Evolutionary conservation across 2,797 vertebrate species (phyloP).

Genomic region (Schizopygopsis pylzovi): DNA sequence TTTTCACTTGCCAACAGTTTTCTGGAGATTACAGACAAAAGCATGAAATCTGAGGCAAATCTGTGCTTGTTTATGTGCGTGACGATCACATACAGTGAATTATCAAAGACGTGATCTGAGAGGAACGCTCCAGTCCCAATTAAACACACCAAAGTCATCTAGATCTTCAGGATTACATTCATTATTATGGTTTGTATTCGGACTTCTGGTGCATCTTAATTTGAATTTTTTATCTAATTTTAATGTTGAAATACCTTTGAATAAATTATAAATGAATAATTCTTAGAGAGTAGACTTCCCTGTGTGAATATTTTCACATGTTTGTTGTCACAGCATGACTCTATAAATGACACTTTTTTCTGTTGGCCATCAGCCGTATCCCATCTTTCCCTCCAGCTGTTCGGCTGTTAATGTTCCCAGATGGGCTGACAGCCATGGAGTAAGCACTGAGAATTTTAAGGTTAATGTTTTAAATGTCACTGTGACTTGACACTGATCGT

Average conservation of each 20-base stretch:
- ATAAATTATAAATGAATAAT: not conserved
- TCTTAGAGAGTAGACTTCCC: not conserved
- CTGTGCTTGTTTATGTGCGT: too few species aligned
- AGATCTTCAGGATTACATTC: not conserved
- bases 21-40: not conserved
- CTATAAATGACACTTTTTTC: not conserved
- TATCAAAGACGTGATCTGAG: too few species aligned
- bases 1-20: too few species aligned
- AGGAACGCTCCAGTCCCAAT: too few species aligned
- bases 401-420: slow-evolving; percentile 78
- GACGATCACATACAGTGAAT: too few species aligned
- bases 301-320: not conserved
- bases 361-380: slow-evolving; percentile 76
- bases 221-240: not conserved
- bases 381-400: slow-evolving; percentile 84
- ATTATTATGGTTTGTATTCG: not conserved
- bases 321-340: not conserved
- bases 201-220: not conserved
- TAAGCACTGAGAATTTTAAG: slow-evolving; percentile 81
- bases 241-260: not conserved
- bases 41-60: too few species aligned
- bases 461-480: not conserved
- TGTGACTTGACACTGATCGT: not conserved
- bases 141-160: too few species aligned
- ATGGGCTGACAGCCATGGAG: slow-evolving; percentile 85